Evolutionary conservation across 2,113 vertebrate genomes (phyloP), one percentile per base, ranked within the genome.

Genomic region (Trogon surrucura): DNA sequence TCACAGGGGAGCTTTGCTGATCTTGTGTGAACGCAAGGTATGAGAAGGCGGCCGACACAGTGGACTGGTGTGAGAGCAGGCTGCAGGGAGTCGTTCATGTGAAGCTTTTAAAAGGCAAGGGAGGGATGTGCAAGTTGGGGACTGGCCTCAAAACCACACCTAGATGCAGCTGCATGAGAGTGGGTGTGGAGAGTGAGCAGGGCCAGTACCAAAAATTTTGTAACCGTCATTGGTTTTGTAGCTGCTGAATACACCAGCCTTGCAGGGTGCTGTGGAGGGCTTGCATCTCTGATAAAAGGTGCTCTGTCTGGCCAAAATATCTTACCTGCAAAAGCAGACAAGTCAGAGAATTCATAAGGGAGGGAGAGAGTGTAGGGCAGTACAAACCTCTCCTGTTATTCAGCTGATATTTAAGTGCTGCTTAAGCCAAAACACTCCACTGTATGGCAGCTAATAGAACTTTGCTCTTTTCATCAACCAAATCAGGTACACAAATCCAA

Each of bases 21-120:
- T 3, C 70, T 45, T 30, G 18, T 65, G 41, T 3, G 4, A 64
- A 41, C 1, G 1, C 81, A 80, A 73, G 15, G 18, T 61, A 13
- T 13, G 4, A 30, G 38, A 82, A 34, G 27, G 38, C 0, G 0
- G 60, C 14, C 0, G 2, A 27, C 18, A 50, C 1, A 2, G 65
- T 5, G 41, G 82, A 21, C 44, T 47, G 36, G 8, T 56, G 27
- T 32, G 78, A 71, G 73, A 93, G 41, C 4, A 4, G 75, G 45
- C 85, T 47, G 41, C 50, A 48, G n/a, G 70, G 48, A 93, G 34
- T 67, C 9, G 2, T 51, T 61, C 32, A 44, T 58, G 38, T 1
- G 5, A 86, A 74, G 32, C 23, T 57, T 20, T 87, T 72, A 7
- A 38, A 71, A 65, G 85, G 45, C 7, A 82, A 78, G n/a, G n/a